Base-by-base conservation (phyloP, 2,797 vertebrate genomes). In the Coreius guichenoti region DNA sequence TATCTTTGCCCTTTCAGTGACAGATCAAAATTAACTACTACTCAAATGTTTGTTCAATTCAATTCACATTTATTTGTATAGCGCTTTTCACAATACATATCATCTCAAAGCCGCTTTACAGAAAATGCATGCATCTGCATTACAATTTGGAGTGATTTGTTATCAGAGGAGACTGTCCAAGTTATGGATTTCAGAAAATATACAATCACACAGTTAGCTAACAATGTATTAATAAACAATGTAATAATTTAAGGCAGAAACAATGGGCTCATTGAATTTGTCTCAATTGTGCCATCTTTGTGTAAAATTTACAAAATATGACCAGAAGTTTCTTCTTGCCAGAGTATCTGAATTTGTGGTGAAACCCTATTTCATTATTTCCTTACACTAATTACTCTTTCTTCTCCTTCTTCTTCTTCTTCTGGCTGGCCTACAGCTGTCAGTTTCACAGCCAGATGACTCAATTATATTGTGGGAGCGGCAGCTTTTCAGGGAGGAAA, bases 371-470 rank as follows among this genome's bases (percentile, higher is more conserved):
- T 87, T 87, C 83, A 89, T 91, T 90, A 88, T 88, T 87, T 89
- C 86, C 87, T 88, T 90, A 83, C 79, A 74, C 80, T 91, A 85
- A 88, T 86, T 90, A 88, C 79, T 81, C 19, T 70, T 19, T 80
- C 39, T 75, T 43, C 58, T 31, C 70, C 13, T 69, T 39, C 75
- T 47, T 75, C 36, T 70, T 23, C 75, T 16, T 77, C 33, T 73
- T 36, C 36, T 90, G 79, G 81, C 85, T 88, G 75, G 85, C 83
- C 80, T 79, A 87, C 80, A 75, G 78, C 88, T 89, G 89, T 89
- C 90, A 89, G 77, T 84, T 91, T 90, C 87, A 90, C 84, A 86
- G 90, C 87, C 88, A 87, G 81, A 89, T 87, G 90, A 89, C 87
- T 91, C 88, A 88, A 88, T 91, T 90, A 82, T 87, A 85, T 86